These are phyloP conservation scores for Eristalinus sepulchralis DNA, from an alignment of 2,888 invertebrate genomes.

Conservation along the genomic window DNA sequence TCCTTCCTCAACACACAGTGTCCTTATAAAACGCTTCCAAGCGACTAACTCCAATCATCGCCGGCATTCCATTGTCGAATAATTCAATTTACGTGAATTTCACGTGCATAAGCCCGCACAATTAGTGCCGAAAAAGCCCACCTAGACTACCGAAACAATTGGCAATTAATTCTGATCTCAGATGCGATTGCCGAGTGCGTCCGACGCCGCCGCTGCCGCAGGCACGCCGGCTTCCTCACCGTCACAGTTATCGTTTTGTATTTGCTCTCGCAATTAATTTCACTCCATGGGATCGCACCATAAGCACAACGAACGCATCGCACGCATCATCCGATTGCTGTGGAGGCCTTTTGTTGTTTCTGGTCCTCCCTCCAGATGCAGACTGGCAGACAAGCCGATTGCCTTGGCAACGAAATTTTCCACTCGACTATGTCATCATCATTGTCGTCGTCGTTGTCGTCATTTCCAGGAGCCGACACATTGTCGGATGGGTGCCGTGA, in stretches of 20 bases:
- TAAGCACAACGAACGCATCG: conserved; percentile 49
- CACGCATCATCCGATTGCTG: conserved; percentile 53
- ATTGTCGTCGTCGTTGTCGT: neutral
- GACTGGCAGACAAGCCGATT: conserved; percentile 35
- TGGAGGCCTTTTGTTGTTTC: neutral
- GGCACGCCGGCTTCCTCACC: conserved; percentile 13
- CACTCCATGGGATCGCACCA: conserved; percentile 55
- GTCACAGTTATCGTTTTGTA: conserved; percentile 47
- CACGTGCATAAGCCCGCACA: conserved; percentile 43
- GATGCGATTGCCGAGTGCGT: conserved; percentile 1
- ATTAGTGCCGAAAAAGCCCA: conserved; percentile 38
- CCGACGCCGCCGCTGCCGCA: neutral
- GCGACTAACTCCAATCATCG: conserved; percentile 50
- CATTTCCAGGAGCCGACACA: neutral
- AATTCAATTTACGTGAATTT: conserved; percentile 54
- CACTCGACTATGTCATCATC: conserved; percentile 42
- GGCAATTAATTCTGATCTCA: conserved; percentile 64
- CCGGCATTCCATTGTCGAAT: conserved; percentile 38
- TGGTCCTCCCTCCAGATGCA: conserved; percentile 2
- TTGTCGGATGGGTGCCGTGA: conserved; percentile 9
- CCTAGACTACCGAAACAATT: conserved; percentile 48
- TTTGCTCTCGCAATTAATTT: conserved; percentile 61
- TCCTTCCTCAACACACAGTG: conserved; percentile 12
- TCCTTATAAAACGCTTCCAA: conserved; percentile 37
- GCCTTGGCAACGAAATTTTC: conserved; percentile 57